Evolutionary conservation across 2,888 invertebrate genomes (phyloP).

Genomic region (Tachystola acroxantha): DNA sequence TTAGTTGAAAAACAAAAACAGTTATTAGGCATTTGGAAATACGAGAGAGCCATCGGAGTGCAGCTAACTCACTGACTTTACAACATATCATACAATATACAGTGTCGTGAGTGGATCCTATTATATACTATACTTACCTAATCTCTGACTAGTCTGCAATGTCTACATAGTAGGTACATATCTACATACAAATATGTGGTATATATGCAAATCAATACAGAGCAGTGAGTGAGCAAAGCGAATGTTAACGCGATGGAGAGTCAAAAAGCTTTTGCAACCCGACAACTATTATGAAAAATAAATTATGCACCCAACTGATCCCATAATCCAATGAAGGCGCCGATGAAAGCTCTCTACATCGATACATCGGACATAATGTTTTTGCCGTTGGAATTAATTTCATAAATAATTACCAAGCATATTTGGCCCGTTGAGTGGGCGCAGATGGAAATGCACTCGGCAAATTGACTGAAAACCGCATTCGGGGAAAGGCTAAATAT

Average conservation of each 20-base stretch:
- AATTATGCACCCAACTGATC: conserved; percentile 8
- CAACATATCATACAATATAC: too few relatives aligned
- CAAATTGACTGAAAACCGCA: conserved; percentile 76
- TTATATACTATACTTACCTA: too few relatives aligned
- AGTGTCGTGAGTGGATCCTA: too few relatives aligned
- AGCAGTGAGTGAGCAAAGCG: too few relatives aligned
- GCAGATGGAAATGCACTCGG: conserved; percentile 69
- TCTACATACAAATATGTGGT: too few relatives aligned
- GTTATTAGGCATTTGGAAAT: too few relatives aligned
- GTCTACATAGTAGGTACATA: too few relatives aligned
- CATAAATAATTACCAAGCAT: conserved; percentile 72
- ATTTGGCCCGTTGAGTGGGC: conserved; percentile 58
- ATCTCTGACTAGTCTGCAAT: too few relatives aligned
- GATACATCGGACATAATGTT: conserved; percentile 48
- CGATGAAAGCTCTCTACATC: conserved; percentile 22
- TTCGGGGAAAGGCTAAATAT: conserved; percentile 71
- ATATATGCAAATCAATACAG: too few relatives aligned
- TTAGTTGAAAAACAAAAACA: too few relatives aligned
- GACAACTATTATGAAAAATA: background rate
- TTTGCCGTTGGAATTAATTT: conserved; percentile 65
- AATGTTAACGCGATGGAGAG: background rate
- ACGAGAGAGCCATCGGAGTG: too few relatives aligned
- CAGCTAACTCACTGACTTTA: too few relatives aligned
- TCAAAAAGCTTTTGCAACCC: background rate
- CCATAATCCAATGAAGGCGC: conserved; percentile 59